Base-by-base conservation (phyloP, 1,140 invertebrate species). In the Adoxophyes honmai region DNA sequence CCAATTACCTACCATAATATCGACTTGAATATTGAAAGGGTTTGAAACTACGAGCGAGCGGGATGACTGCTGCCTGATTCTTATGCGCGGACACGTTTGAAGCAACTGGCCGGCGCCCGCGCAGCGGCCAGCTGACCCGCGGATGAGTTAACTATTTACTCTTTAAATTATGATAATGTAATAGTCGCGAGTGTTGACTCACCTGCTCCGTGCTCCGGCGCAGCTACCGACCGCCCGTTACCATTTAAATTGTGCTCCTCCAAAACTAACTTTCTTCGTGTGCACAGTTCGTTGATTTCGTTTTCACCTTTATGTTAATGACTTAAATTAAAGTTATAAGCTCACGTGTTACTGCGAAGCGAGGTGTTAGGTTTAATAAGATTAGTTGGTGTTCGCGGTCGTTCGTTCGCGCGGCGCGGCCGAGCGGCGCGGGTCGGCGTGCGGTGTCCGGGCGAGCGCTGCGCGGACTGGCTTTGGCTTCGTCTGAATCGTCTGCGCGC, bases 361-460 rank as follows among this genome's bases (percentile, higher is more conserved):
- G 65, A 52, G 57, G 59, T 65, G 60, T 73, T 70, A 64, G 57
- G 48, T 51, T 71, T 64, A 55, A 66, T 65, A 64, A 55, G 36
- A 44, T 44, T 62, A 57, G 57, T 60, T 44, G 52, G 54, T 64
- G 35, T 76, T 78, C 69, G 75, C 74, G 74, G 68, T 81, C 76
- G 78, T 78, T 78, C 73, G 75, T 81, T 81, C 67, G 77, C 66
- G 71, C 70, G 62, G 67, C 56, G 62, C 70, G 75, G n/a, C n/a
- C 71, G 55, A 34, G 51, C 21, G 48, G 62, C 80, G 80, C n/a
- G 80, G 70, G 59, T 59, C 54, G 66, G 68, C 68, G 67, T 61
- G 44, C 62, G 72, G 66, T 66, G 75, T 68, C 73, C 78, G 80
- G 73, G 75, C 74, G 82, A 78, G 74, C 71, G 81, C 78, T 83